Conservation (phyloP, 2,888 invertebrate genomes). For the Drosophila putrida region DNA sequence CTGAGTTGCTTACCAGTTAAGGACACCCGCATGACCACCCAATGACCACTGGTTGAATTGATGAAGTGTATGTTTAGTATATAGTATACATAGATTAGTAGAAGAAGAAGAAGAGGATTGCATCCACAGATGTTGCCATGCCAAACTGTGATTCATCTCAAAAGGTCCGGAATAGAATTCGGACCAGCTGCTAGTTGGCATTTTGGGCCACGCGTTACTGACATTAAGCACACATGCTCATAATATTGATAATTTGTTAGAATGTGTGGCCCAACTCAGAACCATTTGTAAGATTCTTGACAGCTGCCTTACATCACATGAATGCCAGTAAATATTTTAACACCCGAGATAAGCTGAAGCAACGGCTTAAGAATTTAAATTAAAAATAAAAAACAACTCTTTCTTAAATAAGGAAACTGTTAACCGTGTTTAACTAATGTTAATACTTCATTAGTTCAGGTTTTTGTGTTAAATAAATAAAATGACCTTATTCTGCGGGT, state of each 20-base stretch:
- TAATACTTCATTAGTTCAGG: neutral
- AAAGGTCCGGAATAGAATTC: conserved; percentile 16
- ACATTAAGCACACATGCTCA: conserved; percentile 60
- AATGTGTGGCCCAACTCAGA: conserved; percentile 12
- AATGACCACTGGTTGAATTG: neutral
- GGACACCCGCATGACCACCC: neutral
- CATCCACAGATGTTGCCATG: conserved; percentile 23
- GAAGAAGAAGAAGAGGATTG: conserved; percentile 1
- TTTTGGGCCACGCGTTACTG: conserved; percentile 32
- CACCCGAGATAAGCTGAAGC: conserved; percentile 15
- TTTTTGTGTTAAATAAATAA: conserved; percentile 7
- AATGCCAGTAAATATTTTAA: conserved; percentile 15
- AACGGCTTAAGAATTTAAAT: conserved; percentile 34
- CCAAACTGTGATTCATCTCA: conserved; percentile 26
- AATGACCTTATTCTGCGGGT: neutral
- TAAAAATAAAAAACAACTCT: conserved; percentile 6
- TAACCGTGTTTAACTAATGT: neutral
- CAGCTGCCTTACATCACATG: conserved; percentile 28
- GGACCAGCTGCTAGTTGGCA: conserved; percentile 30
- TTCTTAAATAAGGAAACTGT: neutral
- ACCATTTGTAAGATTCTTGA: conserved; percentile 32
- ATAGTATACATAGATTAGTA: neutral
- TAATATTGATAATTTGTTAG: conserved; percentile 62
- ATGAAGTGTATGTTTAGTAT: conserved; percentile 2
- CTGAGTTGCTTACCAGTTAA: conserved; percentile 6